Evolutionary conservation across 2,113 vertebrate genomes (phyloP).

Genomic region (Strix uralensis): DNA sequence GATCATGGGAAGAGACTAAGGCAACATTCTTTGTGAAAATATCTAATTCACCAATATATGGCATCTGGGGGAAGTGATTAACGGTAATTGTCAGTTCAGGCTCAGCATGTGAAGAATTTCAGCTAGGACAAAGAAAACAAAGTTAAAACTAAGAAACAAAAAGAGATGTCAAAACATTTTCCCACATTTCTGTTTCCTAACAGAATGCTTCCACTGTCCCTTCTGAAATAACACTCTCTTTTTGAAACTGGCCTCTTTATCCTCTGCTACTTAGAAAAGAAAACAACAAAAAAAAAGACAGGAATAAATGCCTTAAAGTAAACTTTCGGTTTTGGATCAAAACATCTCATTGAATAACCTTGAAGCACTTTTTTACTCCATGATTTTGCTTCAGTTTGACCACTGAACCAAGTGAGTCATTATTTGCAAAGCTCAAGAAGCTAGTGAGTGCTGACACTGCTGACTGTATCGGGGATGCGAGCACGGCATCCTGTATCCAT

Average conservation of each 20-base stretch:
- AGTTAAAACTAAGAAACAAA: slow-evolving; percentile 1
- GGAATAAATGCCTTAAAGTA: not conserved
- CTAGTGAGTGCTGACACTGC: slow-evolving; percentile 25
- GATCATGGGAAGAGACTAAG: not conserved
- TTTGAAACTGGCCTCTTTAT: not conserved
- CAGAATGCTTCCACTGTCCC: not conserved
- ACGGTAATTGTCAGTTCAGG: not conserved
- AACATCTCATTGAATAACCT: not conserved
- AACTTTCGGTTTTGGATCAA: not conserved
- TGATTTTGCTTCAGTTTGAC: not conserved
- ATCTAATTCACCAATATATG: not conserved
- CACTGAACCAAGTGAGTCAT: slow-evolving; percentile 21
- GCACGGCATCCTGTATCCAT: not conserved
- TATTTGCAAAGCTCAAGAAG: not conserved
- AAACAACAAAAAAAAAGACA: not conserved
- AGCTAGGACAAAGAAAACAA: not conserved
- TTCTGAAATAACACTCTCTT: not conserved
- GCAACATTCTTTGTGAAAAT: not conserved
- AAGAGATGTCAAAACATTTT: not conserved
- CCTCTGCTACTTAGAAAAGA: not conserved
- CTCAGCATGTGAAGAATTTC: not conserved
- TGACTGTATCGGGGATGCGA: not conserved
- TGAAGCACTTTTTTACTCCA: not conserved
- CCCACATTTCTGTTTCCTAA: not conserved
- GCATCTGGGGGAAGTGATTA: not conserved